Base-by-base conservation (phyloP, 2,797 vertebrate genomes). In the Arrhamphus sclerolepis region DNA sequence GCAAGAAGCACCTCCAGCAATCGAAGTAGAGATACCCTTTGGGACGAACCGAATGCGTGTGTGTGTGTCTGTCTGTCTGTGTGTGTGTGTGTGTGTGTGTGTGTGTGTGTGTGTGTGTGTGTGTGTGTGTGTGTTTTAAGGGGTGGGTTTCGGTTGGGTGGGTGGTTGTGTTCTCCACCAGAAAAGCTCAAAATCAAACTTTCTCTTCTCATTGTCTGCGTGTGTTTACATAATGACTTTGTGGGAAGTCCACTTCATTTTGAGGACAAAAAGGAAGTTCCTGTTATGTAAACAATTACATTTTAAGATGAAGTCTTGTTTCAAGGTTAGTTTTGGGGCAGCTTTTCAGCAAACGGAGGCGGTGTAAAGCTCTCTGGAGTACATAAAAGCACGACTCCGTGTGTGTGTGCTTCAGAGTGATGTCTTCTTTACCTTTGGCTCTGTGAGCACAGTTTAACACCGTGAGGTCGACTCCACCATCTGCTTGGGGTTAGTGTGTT, bases 1-100 rank as follows among this genome's bases (percentile, higher is more conserved):
- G 24, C 24, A 26, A 42, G 74, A 83, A 76, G 87, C 80, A 50
- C 84, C 83, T 86, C 80, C 77, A 80, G 71, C 82, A 89, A 74
- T 89, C 87, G 87, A 89, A 89, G 90, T 89, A 83, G 85, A 90
- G 84, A 86, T 73, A 72, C 87, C 87, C 82, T 78, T 62, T 64
- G 85, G 83, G 87, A 87, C 78, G 72, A 76, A 69, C 55, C n/a
- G n/a, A n/a, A n/a, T n/a, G n/a, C n/a, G n/a, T n/a, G n/a, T n/a
- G n/a, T n/a, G n/a, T n/a, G n/a, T n/a, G n/a, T n/a, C n/a, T n/a
- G n/a, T n/a, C n/a, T n/a, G 28, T n/a, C n/a, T 60, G 51, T 63
- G 56, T 58, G 74, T 46, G 60, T 41, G 46, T 51, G 51, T 54
- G 59, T 59, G 62, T 65, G 61, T 64, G 66, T 46, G n/a, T n/a